A percentile compares a stretch with the other conserved stretches of the same genome.
These are phyloP conservation scores for Calcarius lapponicus DNA, from an alignment of 2,797 vertebrate species.

Conservation along the genomic window DNA sequence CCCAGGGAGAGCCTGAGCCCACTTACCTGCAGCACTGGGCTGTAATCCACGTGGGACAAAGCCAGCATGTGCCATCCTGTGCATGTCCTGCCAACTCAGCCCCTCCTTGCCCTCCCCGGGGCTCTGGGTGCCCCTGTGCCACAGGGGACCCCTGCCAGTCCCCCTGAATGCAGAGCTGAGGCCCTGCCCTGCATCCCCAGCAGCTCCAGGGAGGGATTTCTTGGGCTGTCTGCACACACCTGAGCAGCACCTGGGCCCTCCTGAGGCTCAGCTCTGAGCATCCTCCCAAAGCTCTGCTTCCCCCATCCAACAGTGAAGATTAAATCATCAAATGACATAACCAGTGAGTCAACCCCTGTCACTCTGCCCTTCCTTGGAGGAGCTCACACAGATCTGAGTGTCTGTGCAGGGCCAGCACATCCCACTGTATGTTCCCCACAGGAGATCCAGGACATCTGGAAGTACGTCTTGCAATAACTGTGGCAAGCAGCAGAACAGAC, in stretches of 20 bases:
- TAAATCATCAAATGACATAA: not conserved
- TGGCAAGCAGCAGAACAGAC: not conserved
- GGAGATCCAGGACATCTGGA: not conserved
- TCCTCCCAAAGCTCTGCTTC: not conserved
- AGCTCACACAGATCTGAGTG: not conserved
- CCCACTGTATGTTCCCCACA: not conserved
- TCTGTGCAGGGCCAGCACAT: not conserved
- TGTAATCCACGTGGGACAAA: accelerated
- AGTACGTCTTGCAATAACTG: not conserved
- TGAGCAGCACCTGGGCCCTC: not conserved
- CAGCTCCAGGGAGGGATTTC: accelerated
- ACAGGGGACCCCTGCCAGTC: not conserved
- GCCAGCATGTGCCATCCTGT: not conserved
- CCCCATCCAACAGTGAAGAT: not conserved
- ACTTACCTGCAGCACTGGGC: not conserved
- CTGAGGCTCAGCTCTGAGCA: not conserved
- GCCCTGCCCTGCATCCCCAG: not conserved
- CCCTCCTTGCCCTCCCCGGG: not conserved
- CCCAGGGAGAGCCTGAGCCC: not conserved
- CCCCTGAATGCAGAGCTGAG: not conserved
- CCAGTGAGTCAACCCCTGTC: not conserved
- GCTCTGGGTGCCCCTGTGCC: not conserved
- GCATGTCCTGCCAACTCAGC: not conserved
- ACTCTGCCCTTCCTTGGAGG: not conserved
- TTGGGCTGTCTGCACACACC: not conserved